Base-by-base conservation (phyloP, 2,797 vertebrate species). In the Triplophysa yarkandensis region DNA sequence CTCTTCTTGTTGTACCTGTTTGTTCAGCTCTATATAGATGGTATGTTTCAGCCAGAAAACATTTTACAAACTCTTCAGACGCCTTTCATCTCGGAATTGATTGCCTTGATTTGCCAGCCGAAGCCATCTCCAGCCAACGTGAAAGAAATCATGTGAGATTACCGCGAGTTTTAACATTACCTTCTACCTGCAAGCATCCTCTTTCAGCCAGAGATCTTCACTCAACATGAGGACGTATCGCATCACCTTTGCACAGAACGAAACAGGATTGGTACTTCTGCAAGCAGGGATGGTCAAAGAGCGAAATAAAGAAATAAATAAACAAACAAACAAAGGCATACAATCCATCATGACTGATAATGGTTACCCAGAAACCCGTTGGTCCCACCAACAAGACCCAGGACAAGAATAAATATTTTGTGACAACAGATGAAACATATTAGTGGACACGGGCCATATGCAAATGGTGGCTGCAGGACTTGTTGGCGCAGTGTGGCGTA, bases 381-480 rank as follows among this genome's bases (percentile, higher is more conserved):
- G 30, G 57, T 70, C 66, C 23, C 1, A 17, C 7, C 44, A 72
- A 55, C 65, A 67, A 55, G 55, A 36, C 62, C 43, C 34, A 61
- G 21, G 61, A 66, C 61, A 67, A 71, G 41, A 54, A 72, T 48
- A 77, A 55, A 74, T 61, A 66, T 83, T 73, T 46, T 81, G 43
- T 1, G 11, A 50, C 75, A 66, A 61, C 67, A 71, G 74, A 69
- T 66, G 68, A 78, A 68, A 74, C 55, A 70, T 74, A 76, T 81
- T 81, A 70, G 72, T 68, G 66, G 76, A 68, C 74, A 41, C 11
- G 27, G 48, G 62, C 50, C 68, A 65, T 54, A 81, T 81, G 77
- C 73, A 79, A 81, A 83, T 81, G 66, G 39, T 63, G 66, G 70
- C 74, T 77, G 68, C 72, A 72, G 76, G 63, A 71, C 63, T 68